A percentile compares a stretch with the other conserved stretches of the same genome.
phyloP scores from a whole-genome alignment of 2,888 invertebrate genomes.

The Cantharis lateralis region DNA sequence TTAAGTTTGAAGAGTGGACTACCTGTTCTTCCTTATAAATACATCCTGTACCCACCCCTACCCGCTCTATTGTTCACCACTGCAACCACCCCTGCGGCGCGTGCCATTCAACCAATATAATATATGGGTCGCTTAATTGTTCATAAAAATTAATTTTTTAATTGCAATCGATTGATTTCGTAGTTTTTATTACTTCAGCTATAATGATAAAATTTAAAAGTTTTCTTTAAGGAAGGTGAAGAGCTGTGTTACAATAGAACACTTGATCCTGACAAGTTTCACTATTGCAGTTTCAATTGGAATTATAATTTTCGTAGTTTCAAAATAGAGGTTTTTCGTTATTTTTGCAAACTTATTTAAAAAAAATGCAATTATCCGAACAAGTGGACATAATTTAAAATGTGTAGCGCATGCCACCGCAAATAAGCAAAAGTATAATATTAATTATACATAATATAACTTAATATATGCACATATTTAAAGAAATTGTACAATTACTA shows the following conservation, averaged over 20 bases:
- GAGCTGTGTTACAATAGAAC: neutral
- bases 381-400: neutral
- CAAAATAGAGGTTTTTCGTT: no score
- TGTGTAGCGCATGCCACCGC: neutral
- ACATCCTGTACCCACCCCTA: constrained; percentile 37
- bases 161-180: neutral
- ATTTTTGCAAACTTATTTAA: no score
- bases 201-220: neutral
- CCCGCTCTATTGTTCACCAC: constrained; percentile 36
- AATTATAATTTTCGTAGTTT: no score
- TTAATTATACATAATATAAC: no score
- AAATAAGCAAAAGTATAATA: neutral
- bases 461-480: no score
- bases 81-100: constrained; percentile 40
- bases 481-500: neutral
- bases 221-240: no score
- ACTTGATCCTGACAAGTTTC: neutral
- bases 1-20: constrained; percentile 34
- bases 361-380: neutral
- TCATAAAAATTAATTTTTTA: neutral
- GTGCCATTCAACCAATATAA: constrained; percentile 49
- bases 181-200: neutral
- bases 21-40: constrained; percentile 48
- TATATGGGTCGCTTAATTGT: constrained; percentile 16
- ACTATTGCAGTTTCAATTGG: neutral